Base-by-base conservation (phyloP, 2,888 invertebrate genomes). In the Chironomus tentans region DNA sequence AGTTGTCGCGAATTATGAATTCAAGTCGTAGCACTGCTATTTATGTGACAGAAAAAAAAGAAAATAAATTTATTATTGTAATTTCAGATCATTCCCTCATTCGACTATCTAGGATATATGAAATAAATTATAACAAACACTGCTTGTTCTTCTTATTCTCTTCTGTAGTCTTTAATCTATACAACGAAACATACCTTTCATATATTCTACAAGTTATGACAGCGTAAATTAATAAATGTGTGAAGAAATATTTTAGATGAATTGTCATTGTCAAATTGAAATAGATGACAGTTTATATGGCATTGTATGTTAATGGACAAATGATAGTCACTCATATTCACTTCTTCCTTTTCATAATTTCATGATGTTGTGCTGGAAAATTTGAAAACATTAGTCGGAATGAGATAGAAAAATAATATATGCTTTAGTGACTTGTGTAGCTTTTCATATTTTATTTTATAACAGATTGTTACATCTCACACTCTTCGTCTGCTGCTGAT, bases 1-100 rank as follows among this genome's bases (percentile, higher is more conserved):
- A 56, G 48, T 28, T 10, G n/a, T 47, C 70, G 22, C 46, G 56
- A 70, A 48, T 70, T 70, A 70, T 56, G 70, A 56, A 70, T 70
- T 70, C 70, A 70, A 70, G 50, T 48, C 70, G 46, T 7, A 38
- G 7, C 50, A 22, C 15, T 70, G 70, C 38, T 70, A 22, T 47
- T 47, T 70, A 70, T 48, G 46, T 47, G 47, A 56, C 56, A 56
- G 18, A 56, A 56, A n/a, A 50, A 50, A 18, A 56, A 56, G n/a
- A 47, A 70, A 70, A 70, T 70, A 56, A 70, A 70, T 50, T 70
- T 70, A 70, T 70, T 70, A 50, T 70, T 70, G 50, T 70, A 70
- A 70, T 70, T 70, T 56, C 56, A 56, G 56, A 56, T 56, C 56
- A 18, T 18, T 56, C 15, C 4, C 18, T 18, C 15, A 38, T 38